Evolutionary conservation across 2,797 vertebrate species (phyloP).

Genomic region (Hemitrygon akajei): DNA sequence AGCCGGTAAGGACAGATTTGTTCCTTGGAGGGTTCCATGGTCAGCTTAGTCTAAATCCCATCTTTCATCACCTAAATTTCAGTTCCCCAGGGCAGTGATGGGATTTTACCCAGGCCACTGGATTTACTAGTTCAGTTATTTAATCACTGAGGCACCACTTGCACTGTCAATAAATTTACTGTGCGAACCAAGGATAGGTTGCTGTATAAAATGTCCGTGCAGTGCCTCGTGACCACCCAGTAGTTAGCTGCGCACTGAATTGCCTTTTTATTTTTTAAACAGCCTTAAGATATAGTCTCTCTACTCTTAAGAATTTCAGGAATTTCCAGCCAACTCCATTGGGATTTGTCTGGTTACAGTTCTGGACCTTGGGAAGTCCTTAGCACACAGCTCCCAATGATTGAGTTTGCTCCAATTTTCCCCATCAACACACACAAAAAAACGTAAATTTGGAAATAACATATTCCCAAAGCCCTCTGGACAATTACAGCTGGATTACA

Average conservation of each 20-base stretch:
- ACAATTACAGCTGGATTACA: not conserved
- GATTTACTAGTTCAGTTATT: too few species aligned
- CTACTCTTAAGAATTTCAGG: not conserved
- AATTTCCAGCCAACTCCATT: constrained; percentile 21
- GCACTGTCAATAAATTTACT: not conserved
- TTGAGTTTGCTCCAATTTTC: not conserved
- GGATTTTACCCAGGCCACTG: too few species aligned
- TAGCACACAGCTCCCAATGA: not conserved
- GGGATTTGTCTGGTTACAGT: not conserved
- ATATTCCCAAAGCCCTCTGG: not conserved
- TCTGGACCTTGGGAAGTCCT: constrained; percentile 8
- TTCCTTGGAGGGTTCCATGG: too few species aligned
- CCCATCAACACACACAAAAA: not conserved
- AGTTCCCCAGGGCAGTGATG: too few species aligned
- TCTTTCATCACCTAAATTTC: too few species aligned
- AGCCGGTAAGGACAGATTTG: too few species aligned
- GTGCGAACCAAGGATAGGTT: not conserved
- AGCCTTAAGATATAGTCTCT: not conserved
- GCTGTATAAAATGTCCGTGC: not conserved
- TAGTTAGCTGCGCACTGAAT: not conserved
- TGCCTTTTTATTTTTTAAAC: not conserved
- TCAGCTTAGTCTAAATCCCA: too few species aligned
- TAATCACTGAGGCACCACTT: too few species aligned
- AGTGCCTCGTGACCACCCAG: not conserved
- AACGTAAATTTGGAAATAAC: not conserved